Percentiles rank a stretch among this genome's conserved stretches.
Evolutionary conservation across 2,888 invertebrate genomes (phyloP).

Genomic region (Heliothis peltigera): DNA sequence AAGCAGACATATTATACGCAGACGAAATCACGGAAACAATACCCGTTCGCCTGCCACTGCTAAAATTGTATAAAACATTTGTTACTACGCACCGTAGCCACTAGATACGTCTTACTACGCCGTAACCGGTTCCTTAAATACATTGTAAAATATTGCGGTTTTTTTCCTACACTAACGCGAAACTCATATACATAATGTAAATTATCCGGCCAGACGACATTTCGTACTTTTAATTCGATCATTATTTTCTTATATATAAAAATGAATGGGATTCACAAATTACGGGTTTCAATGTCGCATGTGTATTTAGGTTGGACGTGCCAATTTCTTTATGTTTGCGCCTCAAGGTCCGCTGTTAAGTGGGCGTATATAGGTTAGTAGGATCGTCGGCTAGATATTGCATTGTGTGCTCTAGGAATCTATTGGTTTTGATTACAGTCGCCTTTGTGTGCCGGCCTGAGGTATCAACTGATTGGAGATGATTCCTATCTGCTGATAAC

Average conservation of each 20-base stretch:
- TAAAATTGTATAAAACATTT: constrained; percentile 43
- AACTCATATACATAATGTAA: constrained; percentile 60
- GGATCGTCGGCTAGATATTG: constrained; percentile 61
- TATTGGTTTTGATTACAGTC: constrained; percentile 61
- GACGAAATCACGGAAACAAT: constrained; percentile 35
- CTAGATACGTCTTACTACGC: constrained; percentile 43
- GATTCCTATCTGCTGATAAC: constrained; percentile 42
- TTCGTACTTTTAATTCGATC: constrained; percentile 59
- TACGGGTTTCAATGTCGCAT: constrained; percentile 73
- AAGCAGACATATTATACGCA: constrained; percentile 13
- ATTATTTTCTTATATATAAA: constrained; percentile 70
- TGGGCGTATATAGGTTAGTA: constrained; percentile 73
- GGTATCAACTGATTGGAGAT: constrained; percentile 43
- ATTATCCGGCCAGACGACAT: constrained; percentile 67
- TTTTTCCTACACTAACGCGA: constrained; percentile 60
- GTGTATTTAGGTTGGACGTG: constrained; percentile 71
- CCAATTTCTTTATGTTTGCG: constrained; percentile 71
- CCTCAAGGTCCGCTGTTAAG: constrained; percentile 71
- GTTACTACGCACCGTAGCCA: constrained; percentile 46
- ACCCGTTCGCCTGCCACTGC: constrained; percentile 21
- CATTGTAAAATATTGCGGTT: constrained; percentile 62
- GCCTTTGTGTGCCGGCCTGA: constrained; percentile 50
- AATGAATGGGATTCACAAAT: constrained; percentile 79
- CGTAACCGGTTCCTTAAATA: constrained; percentile 64
- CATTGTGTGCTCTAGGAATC: constrained; percentile 57